Percentiles rank a stretch among this genome's conserved stretches.
phyloP scores from a whole-genome alignment of 1,140 invertebrate species.

The Heliconius himera region DNA sequence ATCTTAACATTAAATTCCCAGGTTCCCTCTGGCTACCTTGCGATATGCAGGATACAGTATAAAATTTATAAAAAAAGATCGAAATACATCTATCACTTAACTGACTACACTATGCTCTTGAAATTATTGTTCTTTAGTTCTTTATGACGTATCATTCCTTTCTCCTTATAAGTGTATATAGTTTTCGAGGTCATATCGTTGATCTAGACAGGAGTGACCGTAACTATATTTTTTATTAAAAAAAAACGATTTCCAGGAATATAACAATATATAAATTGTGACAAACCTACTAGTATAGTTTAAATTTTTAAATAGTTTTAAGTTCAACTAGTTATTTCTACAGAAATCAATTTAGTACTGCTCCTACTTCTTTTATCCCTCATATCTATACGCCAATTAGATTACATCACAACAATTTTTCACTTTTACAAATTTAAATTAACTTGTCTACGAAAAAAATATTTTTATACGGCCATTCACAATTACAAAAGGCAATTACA shows the following conservation, averaged over 20 bases:
- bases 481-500: conserved; percentile 54
- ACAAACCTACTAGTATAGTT: not conserved
- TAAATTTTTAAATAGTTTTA: not conserved
- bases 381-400: not conserved
- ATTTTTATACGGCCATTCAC: conserved; percentile 38
- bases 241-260: not conserved
- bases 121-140: not conserved
- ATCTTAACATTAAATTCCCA: too few relatives aligned
- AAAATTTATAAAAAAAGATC: too few relatives aligned
- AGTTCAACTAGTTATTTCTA: not conserved
- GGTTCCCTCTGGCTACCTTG: too few relatives aligned
- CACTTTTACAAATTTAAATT: conserved; percentile 28
- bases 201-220: conserved; percentile 1
- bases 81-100: too few relatives aligned
- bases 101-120: not conserved
- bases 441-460: conserved; percentile 29
- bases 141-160: not conserved
- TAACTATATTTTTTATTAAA: not conserved
- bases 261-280: not conserved
- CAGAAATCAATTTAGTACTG: not conserved
- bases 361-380: not conserved
- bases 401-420: conserved; percentile 31
- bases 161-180: not conserved
- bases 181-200: not conserved
- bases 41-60: too few relatives aligned